Conservation (phyloP, 2,888 invertebrate genomes). For the Metellina segmentata region DNA sequence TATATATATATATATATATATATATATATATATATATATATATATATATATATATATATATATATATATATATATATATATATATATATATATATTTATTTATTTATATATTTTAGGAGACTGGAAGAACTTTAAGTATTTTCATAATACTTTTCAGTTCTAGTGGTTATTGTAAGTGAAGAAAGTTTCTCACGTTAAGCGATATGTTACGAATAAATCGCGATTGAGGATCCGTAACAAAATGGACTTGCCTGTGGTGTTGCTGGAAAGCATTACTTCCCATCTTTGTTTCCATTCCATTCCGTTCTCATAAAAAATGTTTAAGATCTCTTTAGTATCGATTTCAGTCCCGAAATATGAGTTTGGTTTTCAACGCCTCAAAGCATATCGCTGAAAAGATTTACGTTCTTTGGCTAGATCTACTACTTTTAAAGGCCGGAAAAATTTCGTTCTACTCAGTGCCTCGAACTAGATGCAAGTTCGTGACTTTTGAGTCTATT, state of each 20-base stretch:
- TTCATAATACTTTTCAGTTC: no score
- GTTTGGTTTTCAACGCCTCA: neutral
- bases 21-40: no score
- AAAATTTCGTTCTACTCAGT: neutral
- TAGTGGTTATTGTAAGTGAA: no score
- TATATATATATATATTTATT: no score
- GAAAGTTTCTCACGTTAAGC: no score
- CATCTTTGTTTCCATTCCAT: neutral
- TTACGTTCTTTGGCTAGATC: neutral
- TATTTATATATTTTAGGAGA: no score
- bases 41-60: no score
- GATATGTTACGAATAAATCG: no score
- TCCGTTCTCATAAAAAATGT: neutral
- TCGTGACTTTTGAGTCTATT: neutral
- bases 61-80: no score
- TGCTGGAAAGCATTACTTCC: neutral
- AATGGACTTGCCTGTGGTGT: neutral
- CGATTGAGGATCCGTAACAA: no score
- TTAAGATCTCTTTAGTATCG: conserved; percentile 1
- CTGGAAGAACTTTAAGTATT: no score
- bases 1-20: no score
- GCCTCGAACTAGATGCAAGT: neutral
- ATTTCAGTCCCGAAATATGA: neutral
- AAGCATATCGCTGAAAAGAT: neutral
- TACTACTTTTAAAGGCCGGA: neutral